phyloP scores from a whole-genome alignment of 2,797 vertebrate species.

The Sebastes steindachneri region DNA sequence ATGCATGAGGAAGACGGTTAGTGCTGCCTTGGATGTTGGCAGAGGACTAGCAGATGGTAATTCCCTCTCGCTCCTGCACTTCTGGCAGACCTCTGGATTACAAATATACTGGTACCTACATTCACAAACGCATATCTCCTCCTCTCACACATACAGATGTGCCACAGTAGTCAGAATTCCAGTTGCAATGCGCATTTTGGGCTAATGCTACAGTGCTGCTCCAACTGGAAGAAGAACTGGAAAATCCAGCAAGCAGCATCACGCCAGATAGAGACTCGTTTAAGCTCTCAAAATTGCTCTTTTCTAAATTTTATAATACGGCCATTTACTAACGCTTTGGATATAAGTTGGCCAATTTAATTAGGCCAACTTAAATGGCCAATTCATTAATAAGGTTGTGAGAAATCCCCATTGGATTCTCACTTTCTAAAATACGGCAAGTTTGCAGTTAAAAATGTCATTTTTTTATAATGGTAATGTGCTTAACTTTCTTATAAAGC shows the following conservation, averaged over 20 bases:
- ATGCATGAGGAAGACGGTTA: slow-evolving; percentile 73
- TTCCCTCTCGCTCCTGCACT: slow-evolving; percentile 58
- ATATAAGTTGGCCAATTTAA: background rate
- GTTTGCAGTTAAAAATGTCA: background rate
- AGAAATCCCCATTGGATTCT: background rate
- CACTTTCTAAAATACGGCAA: background rate
- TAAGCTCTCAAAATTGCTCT: background rate
- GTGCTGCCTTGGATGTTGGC: slow-evolving; percentile 56
- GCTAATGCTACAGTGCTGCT: background rate
- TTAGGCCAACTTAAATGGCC: background rate
- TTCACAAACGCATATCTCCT: slow-evolving; percentile 5
- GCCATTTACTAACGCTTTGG: background rate
- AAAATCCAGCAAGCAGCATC: background rate
- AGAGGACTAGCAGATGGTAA: slow-evolving; percentile 74
- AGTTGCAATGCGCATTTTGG: background rate
- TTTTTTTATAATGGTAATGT: background rate
- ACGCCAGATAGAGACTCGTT: background rate
- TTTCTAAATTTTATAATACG: background rate
- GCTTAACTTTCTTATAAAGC: background rate
- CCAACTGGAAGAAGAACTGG: background rate
- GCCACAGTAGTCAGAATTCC: background rate
- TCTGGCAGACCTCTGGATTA: slow-evolving; percentile 65
- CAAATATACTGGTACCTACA: slow-evolving; percentile 34
- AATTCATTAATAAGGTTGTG: background rate
- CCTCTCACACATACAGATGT: slow-evolving; percentile 21